phyloP scores from a whole-genome alignment of 2,888 invertebrate species.

The Acleris literana region DNA sequence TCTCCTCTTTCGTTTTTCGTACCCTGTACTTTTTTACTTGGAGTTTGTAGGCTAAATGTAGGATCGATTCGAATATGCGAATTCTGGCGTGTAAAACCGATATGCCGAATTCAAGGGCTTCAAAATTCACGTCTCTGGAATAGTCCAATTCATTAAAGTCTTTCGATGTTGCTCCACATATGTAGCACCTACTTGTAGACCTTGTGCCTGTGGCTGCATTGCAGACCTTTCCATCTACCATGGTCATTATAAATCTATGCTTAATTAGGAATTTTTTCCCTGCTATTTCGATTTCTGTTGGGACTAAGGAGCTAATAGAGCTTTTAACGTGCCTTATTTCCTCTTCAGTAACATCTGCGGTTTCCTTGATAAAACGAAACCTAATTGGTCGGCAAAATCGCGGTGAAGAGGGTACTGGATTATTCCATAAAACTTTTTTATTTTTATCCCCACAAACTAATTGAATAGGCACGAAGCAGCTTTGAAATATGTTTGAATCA shows the following conservation, averaged over 20 bases:
- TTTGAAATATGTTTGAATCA: slow-evolving; percentile 43
- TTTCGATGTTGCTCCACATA: too few species aligned
- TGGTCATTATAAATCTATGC: too few species aligned
- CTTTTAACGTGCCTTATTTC: slow-evolving; percentile 42
- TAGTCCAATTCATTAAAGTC: too few species aligned
- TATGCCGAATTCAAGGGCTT: neutral
- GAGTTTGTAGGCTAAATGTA: slow-evolving; percentile 8
- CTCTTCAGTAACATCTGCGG: slow-evolving; percentile 40
- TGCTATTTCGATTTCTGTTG: too few species aligned
- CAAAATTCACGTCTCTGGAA: too few species aligned
- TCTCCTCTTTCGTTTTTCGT: neutral
- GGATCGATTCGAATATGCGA: slow-evolving; percentile 6
- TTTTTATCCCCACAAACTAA: slow-evolving; percentile 37
- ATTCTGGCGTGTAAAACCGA: slow-evolving; percentile 6
- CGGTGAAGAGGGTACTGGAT: slow-evolving; percentile 44
- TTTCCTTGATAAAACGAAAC: slow-evolving; percentile 44
- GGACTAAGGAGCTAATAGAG: neutral
- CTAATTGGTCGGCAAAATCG: slow-evolving; percentile 47
- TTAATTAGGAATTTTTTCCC: neutral
- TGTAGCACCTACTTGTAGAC: too few species aligned
- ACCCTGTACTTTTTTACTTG: slow-evolving; percentile 1
- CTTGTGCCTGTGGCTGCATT: too few species aligned
- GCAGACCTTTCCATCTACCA: too few species aligned
- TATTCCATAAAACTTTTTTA: slow-evolving; percentile 45
- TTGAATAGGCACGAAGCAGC: slow-evolving; percentile 44